A percentile compares a stretch with the other conserved stretches of the same genome.
phyloP scores from a whole-genome alignment of 2,113 vertebrate species.

The Clinocottus analis region DNA sequence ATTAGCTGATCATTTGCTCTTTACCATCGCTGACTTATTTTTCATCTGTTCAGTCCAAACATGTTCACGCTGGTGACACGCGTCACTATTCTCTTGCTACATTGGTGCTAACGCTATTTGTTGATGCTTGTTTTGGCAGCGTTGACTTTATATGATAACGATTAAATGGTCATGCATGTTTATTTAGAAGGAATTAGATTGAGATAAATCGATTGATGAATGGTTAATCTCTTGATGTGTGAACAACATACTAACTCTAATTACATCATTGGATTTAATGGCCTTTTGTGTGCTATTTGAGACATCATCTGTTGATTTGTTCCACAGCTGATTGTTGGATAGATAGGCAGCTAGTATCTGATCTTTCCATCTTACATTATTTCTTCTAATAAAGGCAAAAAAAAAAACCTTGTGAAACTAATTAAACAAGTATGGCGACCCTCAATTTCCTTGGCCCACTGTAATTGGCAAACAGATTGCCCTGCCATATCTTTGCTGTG shows the following conservation, averaged over 20 bases:
- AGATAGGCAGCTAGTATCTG: neutral
- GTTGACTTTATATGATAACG: too few relatives aligned
- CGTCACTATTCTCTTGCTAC: neutral
- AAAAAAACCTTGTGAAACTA: constrained; percentile 17
- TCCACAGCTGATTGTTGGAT: neutral
- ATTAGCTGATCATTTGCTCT: neutral
- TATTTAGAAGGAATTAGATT: too few relatives aligned
- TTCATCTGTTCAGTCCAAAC: neutral
- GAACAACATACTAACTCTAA: neutral
- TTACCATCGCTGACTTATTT: neutral
- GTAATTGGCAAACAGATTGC: constrained; percentile 58
- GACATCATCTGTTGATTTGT: neutral
- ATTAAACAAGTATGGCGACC: constrained; percentile 26
- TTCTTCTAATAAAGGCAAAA: neutral
- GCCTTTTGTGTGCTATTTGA: neutral
- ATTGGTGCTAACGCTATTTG: neutral
- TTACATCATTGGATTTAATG: neutral
- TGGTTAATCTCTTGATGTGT: neutral
- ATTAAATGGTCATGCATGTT: too few relatives aligned
- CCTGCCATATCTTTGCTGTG: constrained; percentile 19
- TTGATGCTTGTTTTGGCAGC: neutral
- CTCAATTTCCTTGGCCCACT: neutral
- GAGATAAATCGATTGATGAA: too few relatives aligned
- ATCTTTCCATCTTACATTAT: neutral
- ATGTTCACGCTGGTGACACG: neutral